These are phyloP conservation scores for Sarcophaga variegata DNA, from an alignment of 2,888 invertebrate species.

Conservation along the genomic window DNA sequence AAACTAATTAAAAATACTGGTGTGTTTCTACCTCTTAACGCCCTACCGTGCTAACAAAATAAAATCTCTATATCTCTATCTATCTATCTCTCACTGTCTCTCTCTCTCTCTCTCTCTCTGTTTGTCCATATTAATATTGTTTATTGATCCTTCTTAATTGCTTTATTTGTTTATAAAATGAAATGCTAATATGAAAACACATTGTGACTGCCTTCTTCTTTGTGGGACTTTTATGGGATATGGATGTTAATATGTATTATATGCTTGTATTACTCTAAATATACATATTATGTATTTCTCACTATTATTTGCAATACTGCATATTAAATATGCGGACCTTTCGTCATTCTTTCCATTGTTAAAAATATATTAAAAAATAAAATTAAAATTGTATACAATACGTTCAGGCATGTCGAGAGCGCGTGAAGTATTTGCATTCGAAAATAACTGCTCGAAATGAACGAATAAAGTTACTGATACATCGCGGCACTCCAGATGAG, in stretches of 20 bases:
- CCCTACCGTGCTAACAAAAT: slow-evolving; percentile 1
- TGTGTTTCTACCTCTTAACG: slow-evolving; percentile 7
- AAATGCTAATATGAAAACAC: slow-evolving; percentile 15
- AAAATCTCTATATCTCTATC: slow-evolving; percentile 15
- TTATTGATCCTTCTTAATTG: slow-evolving; percentile 36
- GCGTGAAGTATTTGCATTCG: slow-evolving; percentile 92
- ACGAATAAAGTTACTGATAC: slow-evolving; percentile 92
- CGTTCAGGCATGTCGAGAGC: slow-evolving; percentile 90
- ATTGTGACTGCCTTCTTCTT: slow-evolving; percentile 70
- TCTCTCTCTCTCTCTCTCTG: slow-evolving; percentile 36
- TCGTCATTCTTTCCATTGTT: slow-evolving; percentile 18
- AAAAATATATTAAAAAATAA: slow-evolving; percentile 15
- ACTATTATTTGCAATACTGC: slow-evolving; percentile 49
- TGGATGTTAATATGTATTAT: slow-evolving; percentile 57
- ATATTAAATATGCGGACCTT: not conserved
- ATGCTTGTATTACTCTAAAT: slow-evolving; percentile 70
- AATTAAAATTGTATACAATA: slow-evolving; percentile 19
- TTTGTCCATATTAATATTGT: slow-evolving; percentile 11
- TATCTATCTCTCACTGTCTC: slow-evolving; percentile 21
- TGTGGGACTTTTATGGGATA: slow-evolving; percentile 69
- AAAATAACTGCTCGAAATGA: slow-evolving; percentile 94
- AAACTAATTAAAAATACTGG: slow-evolving; percentile 4
- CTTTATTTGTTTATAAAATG: slow-evolving; percentile 22
- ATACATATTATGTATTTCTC: slow-evolving; percentile 29
- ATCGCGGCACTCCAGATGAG: slow-evolving; percentile 92